These are phyloP conservation scores for Octopus sinensis DNA, from an alignment of 1,140 invertebrate species.

Conservation along the genomic window DNA sequence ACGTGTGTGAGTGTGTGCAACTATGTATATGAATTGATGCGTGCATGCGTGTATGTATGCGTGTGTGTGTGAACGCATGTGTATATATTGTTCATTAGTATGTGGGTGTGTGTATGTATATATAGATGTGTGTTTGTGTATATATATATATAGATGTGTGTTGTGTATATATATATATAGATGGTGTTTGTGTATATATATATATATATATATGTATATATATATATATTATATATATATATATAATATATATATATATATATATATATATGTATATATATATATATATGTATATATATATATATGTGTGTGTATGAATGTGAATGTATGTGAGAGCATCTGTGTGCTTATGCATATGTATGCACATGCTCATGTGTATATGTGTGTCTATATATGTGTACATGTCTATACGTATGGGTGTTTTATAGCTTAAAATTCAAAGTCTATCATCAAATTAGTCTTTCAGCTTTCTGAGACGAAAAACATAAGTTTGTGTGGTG, in stretches of 20 bases:
- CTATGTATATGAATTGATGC: background rate
- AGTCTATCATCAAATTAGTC: too few relatives aligned
- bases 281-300: background rate
- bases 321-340: too few relatives aligned
- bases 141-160: too few relatives aligned
- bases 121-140: background rate
- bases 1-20: too few relatives aligned
- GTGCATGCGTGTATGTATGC: background rate
- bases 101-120: background rate
- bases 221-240: background rate
- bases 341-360: background rate
- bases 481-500: too few relatives aligned
- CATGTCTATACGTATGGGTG: background rate
- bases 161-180: too few relatives aligned
- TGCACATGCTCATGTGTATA: background rate
- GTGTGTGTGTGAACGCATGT: background rate
- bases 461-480: too few relatives aligned
- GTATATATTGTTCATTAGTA: background rate
- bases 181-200: too few relatives aligned
- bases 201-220: background rate
- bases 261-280: background rate
- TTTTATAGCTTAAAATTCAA: background rate
- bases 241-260: slow-evolving; percentile 1
- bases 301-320: background rate
- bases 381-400: background rate